phyloP scores from a whole-genome alignment of 2,797 vertebrate genomes.

The Oophaga sylvatica region DNA sequence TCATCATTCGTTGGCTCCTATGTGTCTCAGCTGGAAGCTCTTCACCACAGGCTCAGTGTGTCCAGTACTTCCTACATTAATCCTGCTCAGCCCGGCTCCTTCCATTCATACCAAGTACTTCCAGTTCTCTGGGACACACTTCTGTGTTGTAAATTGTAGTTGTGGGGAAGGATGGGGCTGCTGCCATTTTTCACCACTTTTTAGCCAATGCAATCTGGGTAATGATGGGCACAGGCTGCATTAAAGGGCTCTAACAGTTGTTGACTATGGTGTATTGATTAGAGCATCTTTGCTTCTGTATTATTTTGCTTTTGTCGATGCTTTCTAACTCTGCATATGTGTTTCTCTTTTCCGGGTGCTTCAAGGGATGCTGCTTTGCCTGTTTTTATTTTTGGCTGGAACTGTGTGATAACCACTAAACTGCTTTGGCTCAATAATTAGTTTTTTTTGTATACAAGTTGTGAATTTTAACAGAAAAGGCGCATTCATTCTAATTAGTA shows the following conservation, averaged over 20 bases:
- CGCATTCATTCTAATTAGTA: constrained; percentile 47
- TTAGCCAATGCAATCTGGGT: constrained; percentile 11
- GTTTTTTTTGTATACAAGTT: neutral
- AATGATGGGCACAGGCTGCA: constrained; percentile 24
- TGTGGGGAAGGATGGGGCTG: constrained; percentile 14
- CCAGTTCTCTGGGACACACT: constrained; percentile 77
- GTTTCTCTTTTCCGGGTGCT: neutral
- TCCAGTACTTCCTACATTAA: constrained; percentile 91
- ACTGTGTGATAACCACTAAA: neutral
- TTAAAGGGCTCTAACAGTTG: constrained; percentile 11
- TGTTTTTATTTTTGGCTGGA: constrained; percentile 15
- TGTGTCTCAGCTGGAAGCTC: constrained; percentile 95
- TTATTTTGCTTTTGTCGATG: constrained; percentile 14
- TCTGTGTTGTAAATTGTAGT: constrained; percentile 64
- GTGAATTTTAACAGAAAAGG: constrained; percentile 2
- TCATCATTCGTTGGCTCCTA: constrained; percentile 73
- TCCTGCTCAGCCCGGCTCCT: constrained; percentile 87
- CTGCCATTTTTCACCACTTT: constrained; percentile 14
- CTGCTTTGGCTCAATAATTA: constrained; percentile 43
- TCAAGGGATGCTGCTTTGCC: neutral
- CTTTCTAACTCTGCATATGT: neutral
- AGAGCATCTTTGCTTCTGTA: constrained; percentile 15
- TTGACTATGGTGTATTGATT: constrained; percentile 28
- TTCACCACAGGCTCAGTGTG: constrained; percentile 98
- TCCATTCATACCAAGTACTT: constrained; percentile 99